phyloP scores from a whole-genome alignment of 2,797 vertebrate species.

The Rhabdomys pumilio region DNA sequence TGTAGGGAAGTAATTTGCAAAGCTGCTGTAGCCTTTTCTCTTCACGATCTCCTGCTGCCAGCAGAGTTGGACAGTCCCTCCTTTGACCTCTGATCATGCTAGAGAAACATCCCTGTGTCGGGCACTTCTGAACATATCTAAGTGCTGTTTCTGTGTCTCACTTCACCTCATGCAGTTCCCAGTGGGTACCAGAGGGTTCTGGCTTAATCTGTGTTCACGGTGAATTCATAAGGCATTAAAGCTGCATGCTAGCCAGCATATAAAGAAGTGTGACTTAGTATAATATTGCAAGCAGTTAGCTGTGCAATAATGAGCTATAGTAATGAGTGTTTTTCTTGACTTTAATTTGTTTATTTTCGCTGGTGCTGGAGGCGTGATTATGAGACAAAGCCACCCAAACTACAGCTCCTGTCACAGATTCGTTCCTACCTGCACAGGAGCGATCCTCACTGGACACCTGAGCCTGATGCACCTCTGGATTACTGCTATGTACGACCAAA shows the following conservation, averaged over 20 bases:
- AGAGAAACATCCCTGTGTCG: not conserved
- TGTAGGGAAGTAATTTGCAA: accelerated
- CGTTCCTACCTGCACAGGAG: conserved; percentile 90
- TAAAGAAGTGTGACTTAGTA: not conserved
- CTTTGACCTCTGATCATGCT: not conserved
- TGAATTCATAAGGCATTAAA: conserved; percentile 15
- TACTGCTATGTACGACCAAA: conserved; percentile 98
- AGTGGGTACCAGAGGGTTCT: not conserved
- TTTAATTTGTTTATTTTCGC: conserved; percentile 77
- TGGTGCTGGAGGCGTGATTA: conserved; percentile 93
- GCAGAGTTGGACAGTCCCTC: not conserved
- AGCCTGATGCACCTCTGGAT: conserved; percentile 94
- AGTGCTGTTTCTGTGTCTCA: not conserved
- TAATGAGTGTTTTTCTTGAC: conserved; percentile 74
- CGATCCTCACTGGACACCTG: conserved; percentile 92
- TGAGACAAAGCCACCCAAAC: conserved; percentile 95
- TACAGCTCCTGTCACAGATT: conserved; percentile 95
- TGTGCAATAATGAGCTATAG: conserved; percentile 32
- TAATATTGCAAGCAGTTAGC: conserved; percentile 18
- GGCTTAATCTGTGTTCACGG: conserved; percentile 9
- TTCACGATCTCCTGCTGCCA: not conserved
- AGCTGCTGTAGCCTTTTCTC: not conserved
- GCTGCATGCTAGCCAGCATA: not conserved
- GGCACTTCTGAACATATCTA: not conserved
- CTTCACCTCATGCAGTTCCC: not conserved